Evolutionary conservation across 2,888 invertebrate species (phyloP), one percentile per base, ranked within the genome.

Genomic region (Deroplatys truncata): DNA sequence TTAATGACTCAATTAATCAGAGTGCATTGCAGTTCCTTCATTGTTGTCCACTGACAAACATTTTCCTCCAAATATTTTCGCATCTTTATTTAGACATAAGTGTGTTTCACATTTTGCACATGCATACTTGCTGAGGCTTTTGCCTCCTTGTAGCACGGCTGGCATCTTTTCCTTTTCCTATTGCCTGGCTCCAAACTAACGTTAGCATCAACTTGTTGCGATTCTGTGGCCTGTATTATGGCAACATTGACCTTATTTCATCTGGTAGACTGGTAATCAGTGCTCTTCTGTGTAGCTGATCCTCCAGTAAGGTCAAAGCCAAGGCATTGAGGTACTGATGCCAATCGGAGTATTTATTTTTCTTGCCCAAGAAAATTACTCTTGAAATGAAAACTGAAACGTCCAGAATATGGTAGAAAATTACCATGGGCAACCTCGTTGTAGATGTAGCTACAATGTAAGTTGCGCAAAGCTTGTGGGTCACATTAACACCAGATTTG

Each of bases 401-500:
- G 29, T 84, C 28, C 15, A 84, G 5, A 4, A 84, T 5, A 28
- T n/a, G n/a, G 29, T 84, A 13, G 84, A 87, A 89, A 35, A 89
- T 87, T 84, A 89, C 82, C 84, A 87, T 84, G 29, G 87, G 89
- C 89, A 87, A 87, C 4, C 87, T 82, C 56, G 5, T 83, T 15
- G 84, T 84, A 28, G 29, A 28, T 84, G n/a, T 88, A 28, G 85
- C 49, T 56, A 90, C 90, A 85, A 20, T 84, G 56, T 82, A 90
- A 35, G 84, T 84, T 20, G 86, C 28, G 20, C 86, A 86, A 84
- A 90, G 82, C 87, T 89, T 28, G 43, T 90, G 89, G 20, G 56
- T 89, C 20, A 49, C 83, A 88, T 87, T 89, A 72, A 90, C 89
- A 85, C 82, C 88, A 25, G 88, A 88, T 88, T 88, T 84, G 28